A percentile compares a stretch with the other conserved stretches of the same genome.
Evolutionary conservation across 2,888 invertebrate genomes (phyloP).

Genomic region (Athalia circularis): DNA sequence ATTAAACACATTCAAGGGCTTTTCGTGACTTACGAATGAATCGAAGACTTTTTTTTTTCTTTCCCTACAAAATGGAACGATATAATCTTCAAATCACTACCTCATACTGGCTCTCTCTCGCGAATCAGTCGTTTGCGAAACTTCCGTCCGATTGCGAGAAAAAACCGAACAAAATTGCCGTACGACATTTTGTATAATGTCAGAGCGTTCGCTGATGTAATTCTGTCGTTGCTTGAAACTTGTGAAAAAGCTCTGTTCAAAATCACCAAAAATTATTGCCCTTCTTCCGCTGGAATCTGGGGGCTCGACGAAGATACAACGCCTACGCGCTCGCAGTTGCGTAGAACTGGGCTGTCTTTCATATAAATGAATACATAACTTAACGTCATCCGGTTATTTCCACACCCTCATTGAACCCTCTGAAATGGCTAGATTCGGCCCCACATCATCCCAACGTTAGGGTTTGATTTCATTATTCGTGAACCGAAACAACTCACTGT

Average conservation of each 20-base stretch:
- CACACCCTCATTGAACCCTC: conserved; percentile 45
- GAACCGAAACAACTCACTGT: background rate
- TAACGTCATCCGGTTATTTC: conserved; percentile 55
- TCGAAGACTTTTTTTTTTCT: background rate
- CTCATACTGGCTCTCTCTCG: background rate
- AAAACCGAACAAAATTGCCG: no score
- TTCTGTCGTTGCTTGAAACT: background rate
- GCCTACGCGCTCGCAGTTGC: no score
- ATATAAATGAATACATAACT: conserved; percentile 65
- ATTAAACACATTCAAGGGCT: background rate
- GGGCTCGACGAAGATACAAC: no score
- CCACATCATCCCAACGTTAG: conserved; percentile 53
- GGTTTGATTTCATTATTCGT: conserved; percentile 54
- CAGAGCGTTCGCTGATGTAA: no score
- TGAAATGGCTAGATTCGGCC: background rate
- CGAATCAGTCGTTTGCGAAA: no score
- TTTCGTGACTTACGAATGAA: conserved; percentile 3
- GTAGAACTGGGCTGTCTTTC: conserved; percentile 43
- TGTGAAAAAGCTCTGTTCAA: background rate
- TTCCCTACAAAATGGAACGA: background rate
- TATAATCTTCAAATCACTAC: background rate
- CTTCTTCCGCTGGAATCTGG: background rate
- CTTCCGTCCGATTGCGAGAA: no score
- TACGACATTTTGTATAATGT: no score
- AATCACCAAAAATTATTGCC: background rate